These are phyloP conservation scores for Nomia melanderi DNA, from an alignment of 1,140 invertebrate genomes.

Conservation along the genomic window DNA sequence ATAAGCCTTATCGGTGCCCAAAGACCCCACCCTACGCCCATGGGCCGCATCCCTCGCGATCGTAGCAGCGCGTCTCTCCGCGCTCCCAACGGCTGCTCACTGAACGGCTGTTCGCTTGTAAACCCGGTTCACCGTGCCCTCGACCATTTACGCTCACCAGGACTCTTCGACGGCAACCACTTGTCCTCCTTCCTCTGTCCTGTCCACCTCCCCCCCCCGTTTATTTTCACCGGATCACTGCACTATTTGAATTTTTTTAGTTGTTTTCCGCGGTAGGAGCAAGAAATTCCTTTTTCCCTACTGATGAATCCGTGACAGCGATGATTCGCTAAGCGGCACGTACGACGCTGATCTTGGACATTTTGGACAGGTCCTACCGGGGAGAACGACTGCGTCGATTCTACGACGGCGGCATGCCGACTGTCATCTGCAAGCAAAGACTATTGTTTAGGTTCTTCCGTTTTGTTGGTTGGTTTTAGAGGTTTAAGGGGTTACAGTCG, in stretches of 20 bases:
- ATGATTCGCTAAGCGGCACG: background rate
- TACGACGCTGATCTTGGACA: conserved; percentile 1
- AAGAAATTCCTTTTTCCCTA: too few relatives aligned
- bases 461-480: too few relatives aligned
- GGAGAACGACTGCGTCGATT: conserved; percentile 41
- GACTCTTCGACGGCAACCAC: background rate
- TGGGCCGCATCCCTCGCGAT: conserved; percentile 54
- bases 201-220: background rate
- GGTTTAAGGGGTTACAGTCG: background rate
- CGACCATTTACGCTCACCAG: conserved; percentile 29
- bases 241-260: background rate
- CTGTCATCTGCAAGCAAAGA: conserved; percentile 61
- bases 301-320: too few relatives aligned
- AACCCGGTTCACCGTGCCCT: conserved; percentile 12
- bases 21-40: conserved; percentile 59
- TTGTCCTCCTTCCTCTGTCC: too few relatives aligned
- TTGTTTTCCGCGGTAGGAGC: background rate
- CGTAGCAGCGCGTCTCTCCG: conserved; percentile 8
- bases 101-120: conserved; percentile 7
- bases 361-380: background rate
- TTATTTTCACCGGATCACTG: background rate
- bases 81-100: background rate
- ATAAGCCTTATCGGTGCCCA: conserved; percentile 67
- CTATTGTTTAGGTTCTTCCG: conserved; percentile 25
- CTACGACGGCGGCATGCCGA: conserved; percentile 56